Conservation (phyloP, 2,797 vertebrate genomes). For the Sphenodon punctatus region DNA sequence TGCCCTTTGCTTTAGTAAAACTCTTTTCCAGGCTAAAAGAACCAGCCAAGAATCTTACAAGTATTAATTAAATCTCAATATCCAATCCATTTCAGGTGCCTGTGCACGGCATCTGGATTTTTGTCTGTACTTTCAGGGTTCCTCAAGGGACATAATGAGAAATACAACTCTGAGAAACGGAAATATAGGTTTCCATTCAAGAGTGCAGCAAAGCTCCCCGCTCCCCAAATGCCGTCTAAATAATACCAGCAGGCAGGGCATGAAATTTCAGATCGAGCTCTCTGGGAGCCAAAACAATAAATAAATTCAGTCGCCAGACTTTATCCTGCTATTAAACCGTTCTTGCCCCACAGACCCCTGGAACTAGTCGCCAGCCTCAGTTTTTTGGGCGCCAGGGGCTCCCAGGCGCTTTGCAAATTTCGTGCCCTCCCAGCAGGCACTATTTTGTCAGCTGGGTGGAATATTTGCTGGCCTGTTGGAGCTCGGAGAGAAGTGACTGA, state of each 20-base stretch:
- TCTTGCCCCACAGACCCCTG: no score
- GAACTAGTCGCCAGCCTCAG: no score
- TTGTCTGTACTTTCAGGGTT: neutral
- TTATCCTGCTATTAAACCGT: no score
- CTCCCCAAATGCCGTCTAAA: neutral
- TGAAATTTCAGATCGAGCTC: no score
- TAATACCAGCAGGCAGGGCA: neutral
- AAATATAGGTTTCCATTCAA: neutral
- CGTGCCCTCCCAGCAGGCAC: neutral
- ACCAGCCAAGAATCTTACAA: neutral
- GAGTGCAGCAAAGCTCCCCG: neutral
- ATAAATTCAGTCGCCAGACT: no score
- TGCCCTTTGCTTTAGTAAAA: neutral
- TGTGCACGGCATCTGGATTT: neutral
- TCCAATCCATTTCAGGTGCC: neutral
- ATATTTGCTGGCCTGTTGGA: no score
- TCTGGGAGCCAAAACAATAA: no score
- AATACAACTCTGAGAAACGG: neutral
- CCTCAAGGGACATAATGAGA: neutral
- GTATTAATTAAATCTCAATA: neutral
- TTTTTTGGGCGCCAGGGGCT: no score
- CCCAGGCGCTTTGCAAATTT: neutral
- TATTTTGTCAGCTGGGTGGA: no score
- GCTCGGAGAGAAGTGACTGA: neutral
- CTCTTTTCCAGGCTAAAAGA: neutral